Percentiles rank a stretch among this genome's conserved stretches.
Evolutionary conservation across 2,113 vertebrate species (phyloP).

Genomic region (Felis catus): F.catus_Fca126_mat1.0 CM031412.1:186229001-186229500

Average conservation of each 20-base stretch:
- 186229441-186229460: conserved; percentile 61
- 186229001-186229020: conserved; percentile 23
- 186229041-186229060: conserved; percentile 33
- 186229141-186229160: conserved; percentile 12
- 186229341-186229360: conserved; percentile 80
- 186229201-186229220: conserved; percentile 4
- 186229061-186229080: conserved; percentile 37
- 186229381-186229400: conserved; percentile 64
- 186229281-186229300: conserved; percentile 72
- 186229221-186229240: conserved; percentile 46
- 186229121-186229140: conserved; percentile 50
- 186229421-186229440: conserved; percentile 57
- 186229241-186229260: conserved; percentile 5
- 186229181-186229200: not conserved
- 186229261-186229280: conserved; percentile 77
- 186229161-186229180: not conserved
- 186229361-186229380: conserved; percentile 72
- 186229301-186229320: conserved; percentile 79
- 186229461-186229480: conserved; percentile 56
- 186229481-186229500: conserved; percentile 66
- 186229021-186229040: conserved; percentile 51
- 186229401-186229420: conserved; percentile 45
- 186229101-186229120: conserved; percentile 24
- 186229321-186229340: conserved; percentile 63
- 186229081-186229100: conserved; percentile 35